phyloP scores from a whole-genome alignment of 2,113 vertebrate genomes.

The Pseudopodoces humilis region DNA sequence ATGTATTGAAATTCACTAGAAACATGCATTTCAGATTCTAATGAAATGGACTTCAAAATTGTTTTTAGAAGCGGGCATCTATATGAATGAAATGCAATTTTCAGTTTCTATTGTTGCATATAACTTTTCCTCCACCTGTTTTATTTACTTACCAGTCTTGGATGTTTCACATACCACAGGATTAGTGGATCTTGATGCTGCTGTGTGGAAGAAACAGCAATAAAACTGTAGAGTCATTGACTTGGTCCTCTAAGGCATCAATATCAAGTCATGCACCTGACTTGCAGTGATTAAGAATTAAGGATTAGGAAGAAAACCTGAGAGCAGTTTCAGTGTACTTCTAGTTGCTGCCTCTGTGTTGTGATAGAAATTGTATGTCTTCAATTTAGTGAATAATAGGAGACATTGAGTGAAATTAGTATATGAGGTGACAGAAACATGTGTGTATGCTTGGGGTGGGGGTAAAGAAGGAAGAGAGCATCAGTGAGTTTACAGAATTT shows the following conservation, averaged over 20 bases:
- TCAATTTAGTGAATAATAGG: background rate
- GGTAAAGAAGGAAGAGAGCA: background rate
- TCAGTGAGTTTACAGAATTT: background rate
- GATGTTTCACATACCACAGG: background rate
- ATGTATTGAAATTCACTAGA: conserved; percentile 72
- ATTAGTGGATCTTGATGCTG: conserved; percentile 6
- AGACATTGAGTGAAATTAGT: background rate
- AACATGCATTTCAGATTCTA: conserved; percentile 71
- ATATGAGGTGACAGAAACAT: background rate
- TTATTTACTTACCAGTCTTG: background rate
- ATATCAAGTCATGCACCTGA: conserved; percentile 47
- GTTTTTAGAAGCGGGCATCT: conserved; percentile 56
- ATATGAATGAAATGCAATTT: conserved; percentile 15
- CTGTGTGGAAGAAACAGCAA: background rate
- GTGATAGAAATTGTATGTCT: background rate
- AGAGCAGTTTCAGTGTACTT: background rate
- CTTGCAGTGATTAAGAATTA: background rate
- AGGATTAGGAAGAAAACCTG: conserved; percentile 29
- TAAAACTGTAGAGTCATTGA: background rate
- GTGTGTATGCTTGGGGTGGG: background rate
- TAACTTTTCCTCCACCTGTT: background rate
- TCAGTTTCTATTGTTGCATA: background rate
- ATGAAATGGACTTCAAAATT: conserved; percentile 65
- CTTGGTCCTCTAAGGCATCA: conserved; percentile 13
- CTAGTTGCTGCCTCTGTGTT: conserved; percentile 40